Percentiles rank a stretch among this genome's conserved stretches.
Evolutionary conservation across 2,888 invertebrate genomes (phyloP).

Genomic region (Hypomecis atomaria): DNA sequence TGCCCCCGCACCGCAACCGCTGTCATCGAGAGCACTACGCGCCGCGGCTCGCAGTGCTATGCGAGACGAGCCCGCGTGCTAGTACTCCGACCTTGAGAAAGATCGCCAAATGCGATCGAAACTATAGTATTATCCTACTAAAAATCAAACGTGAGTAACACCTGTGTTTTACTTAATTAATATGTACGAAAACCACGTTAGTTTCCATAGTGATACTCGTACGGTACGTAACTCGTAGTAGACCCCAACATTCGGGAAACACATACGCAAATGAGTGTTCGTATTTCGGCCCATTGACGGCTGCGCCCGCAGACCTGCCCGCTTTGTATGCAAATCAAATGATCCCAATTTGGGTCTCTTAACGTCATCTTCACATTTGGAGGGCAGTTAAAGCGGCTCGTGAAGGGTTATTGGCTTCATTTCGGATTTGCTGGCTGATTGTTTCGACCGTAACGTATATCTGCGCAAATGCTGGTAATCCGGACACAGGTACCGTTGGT

Average conservation of each 20-base stretch:
- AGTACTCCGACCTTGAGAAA: too few species aligned
- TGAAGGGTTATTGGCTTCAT: slow-evolving; percentile 51
- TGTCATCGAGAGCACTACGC: too few species aligned
- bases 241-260: slow-evolving; percentile 4
- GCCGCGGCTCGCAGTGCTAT: too few species aligned
- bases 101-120: too few species aligned
- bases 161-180: too few species aligned
- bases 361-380: slow-evolving; percentile 66
- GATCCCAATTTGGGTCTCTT: slow-evolving; percentile 67
- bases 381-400: slow-evolving; percentile 55
- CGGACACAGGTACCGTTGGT: background rate
- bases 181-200: too few species aligned
- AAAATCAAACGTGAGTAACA: too few species aligned
- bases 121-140: too few species aligned
- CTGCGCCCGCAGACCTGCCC: slow-evolving; percentile 49
- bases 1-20: too few species aligned
- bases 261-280: slow-evolving; percentile 32
- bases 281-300: slow-evolving; percentile 61
- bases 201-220: background rate
- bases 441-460: slow-evolving; percentile 16
- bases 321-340: slow-evolving; percentile 80
- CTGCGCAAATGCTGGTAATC: background rate
- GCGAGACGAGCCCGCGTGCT: too few species aligned
- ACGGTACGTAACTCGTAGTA: background rate
- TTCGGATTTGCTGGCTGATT: slow-evolving; percentile 43